phyloP scores from a whole-genome alignment of 2,888 invertebrate species.

The Cephus nigrinus region DNA sequence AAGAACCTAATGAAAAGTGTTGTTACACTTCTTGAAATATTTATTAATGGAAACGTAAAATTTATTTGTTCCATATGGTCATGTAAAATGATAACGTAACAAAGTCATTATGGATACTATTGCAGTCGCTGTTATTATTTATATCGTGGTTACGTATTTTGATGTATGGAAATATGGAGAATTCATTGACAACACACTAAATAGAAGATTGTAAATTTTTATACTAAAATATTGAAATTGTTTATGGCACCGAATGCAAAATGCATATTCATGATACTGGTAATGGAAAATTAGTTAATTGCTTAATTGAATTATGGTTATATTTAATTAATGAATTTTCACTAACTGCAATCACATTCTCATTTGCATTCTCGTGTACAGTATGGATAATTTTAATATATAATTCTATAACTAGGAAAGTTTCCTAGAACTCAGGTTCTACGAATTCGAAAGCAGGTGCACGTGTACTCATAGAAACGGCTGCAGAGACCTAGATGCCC shows the following conservation, averaged over 20 bases:
- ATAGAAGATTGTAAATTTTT: neutral
- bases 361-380: neutral
- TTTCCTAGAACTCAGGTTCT: slow-evolving; percentile 6
- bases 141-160: neutral
- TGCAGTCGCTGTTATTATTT: neutral
- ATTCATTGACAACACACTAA: neutral
- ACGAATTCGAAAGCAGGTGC: slow-evolving; percentile 17
- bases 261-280: neutral
- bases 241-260: neutral
- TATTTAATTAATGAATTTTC: neutral
- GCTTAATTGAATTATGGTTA: neutral
- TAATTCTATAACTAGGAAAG: slow-evolving; percentile 6
- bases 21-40: neutral
- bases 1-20: neutral
- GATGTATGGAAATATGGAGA: neutral
- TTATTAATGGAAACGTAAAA: neutral
- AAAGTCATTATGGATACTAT: neutral
- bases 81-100: neutral
- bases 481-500: neutral
- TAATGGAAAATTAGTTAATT: neutral
- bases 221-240: neutral
- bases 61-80: neutral
- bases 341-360: neutral
- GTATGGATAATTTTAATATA: neutral
- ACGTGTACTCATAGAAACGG: neutral